Percentiles rank a stretch among this genome's conserved stretches.
Evolutionary conservation across 2,888 invertebrate genomes (phyloP).

Genomic region (Therioaphis trifolii): DNA sequence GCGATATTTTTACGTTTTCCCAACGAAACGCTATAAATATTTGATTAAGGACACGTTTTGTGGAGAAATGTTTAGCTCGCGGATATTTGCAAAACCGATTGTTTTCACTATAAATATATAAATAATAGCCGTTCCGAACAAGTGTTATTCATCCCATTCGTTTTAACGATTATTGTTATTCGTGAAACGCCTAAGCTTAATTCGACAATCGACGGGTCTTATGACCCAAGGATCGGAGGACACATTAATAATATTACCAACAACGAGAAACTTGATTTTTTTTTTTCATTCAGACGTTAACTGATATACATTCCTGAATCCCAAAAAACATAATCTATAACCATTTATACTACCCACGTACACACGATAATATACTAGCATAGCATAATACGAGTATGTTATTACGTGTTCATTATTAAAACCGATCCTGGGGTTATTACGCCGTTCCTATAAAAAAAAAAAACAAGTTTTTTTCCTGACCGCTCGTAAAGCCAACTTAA

Average conservation of each 20-base stretch:
- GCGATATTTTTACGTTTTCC: no score
- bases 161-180: not conserved
- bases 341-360: constrained; percentile 41
- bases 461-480: constrained; percentile 8
- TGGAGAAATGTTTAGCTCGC: no score
- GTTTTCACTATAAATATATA: no score
- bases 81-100: no score
- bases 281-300: not conserved
- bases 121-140: no score
- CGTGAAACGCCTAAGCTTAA: no score
- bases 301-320: constrained; percentile 31
- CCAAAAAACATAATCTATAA: constrained; percentile 42
- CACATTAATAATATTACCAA: not conserved
- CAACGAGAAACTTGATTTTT: not conserved
- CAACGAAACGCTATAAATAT: no score
- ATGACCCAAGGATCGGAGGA: not conserved
- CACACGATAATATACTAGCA: constrained; percentile 16
- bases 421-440: constrained; percentile 26
- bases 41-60: no score
- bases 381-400: constrained; percentile 48
- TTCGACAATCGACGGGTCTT: not conserved
- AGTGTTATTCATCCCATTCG: no score
- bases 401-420: constrained; percentile 39
- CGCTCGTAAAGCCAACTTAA: not conserved
- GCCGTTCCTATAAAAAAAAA: not conserved